Evolutionary conservation across 1,140 invertebrate genomes (phyloP), one percentile per base, ranked within the genome.

Genomic region (Branchinecta lindahli): DNA sequence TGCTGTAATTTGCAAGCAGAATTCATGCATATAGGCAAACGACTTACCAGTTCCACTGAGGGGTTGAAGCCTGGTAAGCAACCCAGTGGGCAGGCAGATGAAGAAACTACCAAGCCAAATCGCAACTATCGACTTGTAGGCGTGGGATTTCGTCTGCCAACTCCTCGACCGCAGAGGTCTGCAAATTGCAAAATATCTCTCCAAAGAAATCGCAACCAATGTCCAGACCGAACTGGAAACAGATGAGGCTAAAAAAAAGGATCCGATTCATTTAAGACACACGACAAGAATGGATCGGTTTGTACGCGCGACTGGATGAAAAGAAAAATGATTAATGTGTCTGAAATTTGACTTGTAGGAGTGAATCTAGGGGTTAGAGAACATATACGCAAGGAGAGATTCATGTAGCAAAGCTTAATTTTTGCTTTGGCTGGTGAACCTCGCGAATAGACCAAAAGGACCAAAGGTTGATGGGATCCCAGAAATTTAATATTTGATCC

Each of bases 91-190:
- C 7, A 83, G 80, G 77, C 87, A 90, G 76, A 85, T 85, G 0
- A 83, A 72, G 3, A 90, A 76, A 46, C 88, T 88, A 8, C 85
- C 79, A 2, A 84, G 75, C 89, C 89, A 92, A 3, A 92, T 87
- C 44, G 85, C 80, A 0, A 82, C 83, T 68, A 91, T 91, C 83
- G 90, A 89, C 79, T 90, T 91, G 80, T 91, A 93, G n/a, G 90
- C 89, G 77, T 94, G 91, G 70, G 87, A 90, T 70, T 89, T 83
- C 20, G 86, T 87, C 76, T 88, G 86, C 85, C 87, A 87, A 69
- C 81, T 78, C 69, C 84, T 74, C 7, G 84, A 85, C 70, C 82
- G 78, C 18, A 88, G 77, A 0, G 86, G 87, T 73, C 84, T 82
- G 75, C 86, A 87, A 72, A 88, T 87, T 70, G 87, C 86, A 74